Conservation (phyloP, 2,113 vertebrate genomes). For the Mormoops blainvillei region DNA sequence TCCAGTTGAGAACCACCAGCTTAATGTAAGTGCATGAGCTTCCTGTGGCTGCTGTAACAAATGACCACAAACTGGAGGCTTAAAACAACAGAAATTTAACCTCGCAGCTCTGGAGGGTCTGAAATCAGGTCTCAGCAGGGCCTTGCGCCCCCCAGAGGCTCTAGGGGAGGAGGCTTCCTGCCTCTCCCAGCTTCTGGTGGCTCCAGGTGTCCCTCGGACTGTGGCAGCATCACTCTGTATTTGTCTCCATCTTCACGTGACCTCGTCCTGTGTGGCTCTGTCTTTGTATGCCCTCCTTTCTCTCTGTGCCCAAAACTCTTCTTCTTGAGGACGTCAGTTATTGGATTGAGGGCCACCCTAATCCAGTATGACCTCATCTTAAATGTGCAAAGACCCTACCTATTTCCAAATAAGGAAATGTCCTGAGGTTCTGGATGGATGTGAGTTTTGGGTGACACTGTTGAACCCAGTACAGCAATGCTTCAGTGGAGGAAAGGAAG, state of each 20-base stretch:
- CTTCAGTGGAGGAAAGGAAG: neutral
- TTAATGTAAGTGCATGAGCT: neutral
- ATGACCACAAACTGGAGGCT: neutral
- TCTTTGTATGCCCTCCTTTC: neutral
- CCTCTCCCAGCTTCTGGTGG: neutral
- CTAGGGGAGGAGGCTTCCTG: too few relatives aligned
- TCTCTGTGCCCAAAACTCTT: neutral
- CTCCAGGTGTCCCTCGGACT: neutral
- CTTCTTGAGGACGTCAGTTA: neutral
- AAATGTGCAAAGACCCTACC: too few relatives aligned
- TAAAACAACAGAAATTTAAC: neutral
- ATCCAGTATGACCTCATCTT: neutral
- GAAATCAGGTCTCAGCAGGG: accelerated
- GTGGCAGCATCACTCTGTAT: accelerated
- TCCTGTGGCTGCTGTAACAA: neutral
- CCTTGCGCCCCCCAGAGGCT: neutral
- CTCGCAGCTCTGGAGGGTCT: neutral
- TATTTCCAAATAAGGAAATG: neutral
- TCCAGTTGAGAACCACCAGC: neutral
- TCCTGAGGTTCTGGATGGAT: neutral
- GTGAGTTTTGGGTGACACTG: neutral
- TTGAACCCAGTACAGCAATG: neutral
- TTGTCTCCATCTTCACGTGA: neutral
- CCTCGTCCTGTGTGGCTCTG: neutral
- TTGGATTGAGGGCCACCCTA: neutral